Evolutionary conservation across 2,113 vertebrate species (phyloP).

Genomic region (Pipa parva): DNA sequence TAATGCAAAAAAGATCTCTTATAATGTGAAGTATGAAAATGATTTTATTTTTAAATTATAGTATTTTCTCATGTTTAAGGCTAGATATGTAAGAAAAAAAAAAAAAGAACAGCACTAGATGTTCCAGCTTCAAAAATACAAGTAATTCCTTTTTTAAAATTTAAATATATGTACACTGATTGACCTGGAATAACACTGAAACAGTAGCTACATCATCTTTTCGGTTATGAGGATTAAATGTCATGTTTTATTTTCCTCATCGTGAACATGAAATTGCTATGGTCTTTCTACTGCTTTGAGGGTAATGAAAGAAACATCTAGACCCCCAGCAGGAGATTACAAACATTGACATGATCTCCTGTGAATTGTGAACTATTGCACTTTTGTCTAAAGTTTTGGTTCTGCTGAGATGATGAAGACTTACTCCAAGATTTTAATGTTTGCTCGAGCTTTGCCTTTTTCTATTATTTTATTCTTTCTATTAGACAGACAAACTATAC

Average conservation of each 20-base stretch:
- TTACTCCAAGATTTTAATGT: neutral
- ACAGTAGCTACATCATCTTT: conserved; percentile 1
- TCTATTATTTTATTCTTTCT: no score
- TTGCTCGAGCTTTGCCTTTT: no score
- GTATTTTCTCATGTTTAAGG: no score
- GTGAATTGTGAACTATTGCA: neutral
- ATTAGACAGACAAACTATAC: no score
- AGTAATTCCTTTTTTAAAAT: neutral
- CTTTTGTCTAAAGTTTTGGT: conserved; percentile 19
- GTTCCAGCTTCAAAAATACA: neutral
- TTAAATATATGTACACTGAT: neutral
- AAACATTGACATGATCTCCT: conserved; percentile 37
- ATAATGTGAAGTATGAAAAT: no score
- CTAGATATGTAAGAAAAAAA: neutral
- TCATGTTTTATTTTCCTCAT: conserved; percentile 1
- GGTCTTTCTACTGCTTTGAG: conserved; percentile 3
- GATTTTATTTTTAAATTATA: no score
- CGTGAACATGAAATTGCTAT: conserved; percentile 1
- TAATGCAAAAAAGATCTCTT: no score
- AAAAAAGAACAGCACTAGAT: neutral
- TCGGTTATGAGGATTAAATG: conserved; percentile 7
- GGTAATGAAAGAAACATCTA: conserved; percentile 16
- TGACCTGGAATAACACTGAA: neutral
- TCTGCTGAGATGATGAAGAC: conserved; percentile 10
- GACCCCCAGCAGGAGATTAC: conserved; percentile 33